Conservation (phyloP, 2,797 vertebrate genomes). For the Tokudaia tokunoshimensis region DNA sequence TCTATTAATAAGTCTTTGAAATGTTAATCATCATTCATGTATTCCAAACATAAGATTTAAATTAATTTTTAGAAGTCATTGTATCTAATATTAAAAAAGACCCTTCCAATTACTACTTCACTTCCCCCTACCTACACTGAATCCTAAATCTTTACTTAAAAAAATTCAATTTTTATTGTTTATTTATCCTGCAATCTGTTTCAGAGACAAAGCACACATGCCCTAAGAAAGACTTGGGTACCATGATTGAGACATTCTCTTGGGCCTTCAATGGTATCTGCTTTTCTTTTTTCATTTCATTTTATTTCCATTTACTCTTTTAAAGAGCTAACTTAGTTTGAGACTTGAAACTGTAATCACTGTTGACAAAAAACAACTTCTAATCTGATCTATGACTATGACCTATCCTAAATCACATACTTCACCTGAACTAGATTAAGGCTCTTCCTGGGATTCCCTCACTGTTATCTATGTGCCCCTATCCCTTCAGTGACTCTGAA, state of each 20-base stretch:
- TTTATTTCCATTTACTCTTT: background rate
- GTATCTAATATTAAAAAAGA: background rate
- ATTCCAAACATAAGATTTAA: background rate
- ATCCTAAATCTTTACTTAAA: background rate
- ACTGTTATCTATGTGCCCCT: background rate
- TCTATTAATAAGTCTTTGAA: background rate
- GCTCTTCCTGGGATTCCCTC: background rate
- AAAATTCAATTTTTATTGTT: background rate
- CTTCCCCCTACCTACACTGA: background rate
- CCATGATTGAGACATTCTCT: background rate
- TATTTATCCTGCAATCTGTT: background rate
- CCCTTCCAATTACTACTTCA: background rate
- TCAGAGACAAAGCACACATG: background rate
- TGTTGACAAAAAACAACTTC: conserved; percentile 5
- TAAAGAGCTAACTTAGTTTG: background rate
- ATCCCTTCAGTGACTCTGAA: background rate
- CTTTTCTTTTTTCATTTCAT: background rate
- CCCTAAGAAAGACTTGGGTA: background rate
- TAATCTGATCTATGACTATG: background rate
- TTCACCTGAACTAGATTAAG: background rate
- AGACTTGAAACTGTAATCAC: background rate
- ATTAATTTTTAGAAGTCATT: background rate
- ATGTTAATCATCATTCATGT: background rate
- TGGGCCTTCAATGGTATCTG: background rate
- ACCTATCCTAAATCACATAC: background rate